Evolutionary conservation across 2,888 invertebrate species (phyloP), one percentile per base, ranked within the genome.

Genomic region (Tinea trinotella): DNA sequence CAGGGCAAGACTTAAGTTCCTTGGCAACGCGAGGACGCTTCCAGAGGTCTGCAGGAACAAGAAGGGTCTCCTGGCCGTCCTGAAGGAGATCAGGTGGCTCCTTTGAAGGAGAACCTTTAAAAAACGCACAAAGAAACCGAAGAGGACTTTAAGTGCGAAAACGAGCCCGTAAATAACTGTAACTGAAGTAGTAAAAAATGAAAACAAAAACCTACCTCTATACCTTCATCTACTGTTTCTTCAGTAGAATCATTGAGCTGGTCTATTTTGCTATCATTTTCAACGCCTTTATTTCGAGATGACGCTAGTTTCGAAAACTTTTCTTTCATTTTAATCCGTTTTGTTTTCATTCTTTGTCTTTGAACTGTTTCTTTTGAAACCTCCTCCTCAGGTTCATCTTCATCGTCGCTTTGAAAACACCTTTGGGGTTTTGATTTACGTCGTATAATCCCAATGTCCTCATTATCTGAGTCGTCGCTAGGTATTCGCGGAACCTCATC

Each of bases 291-390:
- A 2, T 46, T 58, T 58, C 70, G 62, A n/a, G 70, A 68, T 19
- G 58, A 62, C 6, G 72, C 56, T 1, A 82, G 59, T 24, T 60
- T 67, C 61, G 73, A 66, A 56, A 85, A 85, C 58, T 82, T 86
- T 17, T 79, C 63, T 57, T 63, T 69, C 1, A 86, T 46, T 57
- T 72, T 78, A 54, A 63, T 69, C 35, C 64, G 72, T 62, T 74
- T 83, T 36, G 73, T 70, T 57, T 69, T 71, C 55, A 75, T 71
- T 55, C 81, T 66, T 3, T 60, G 57, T 54, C 71, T 71, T 56
- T 73, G 70, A 64, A 54, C 62, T 57, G 60, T 68, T 68, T 58
- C 67, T 67, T 12, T 40, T 3, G n/a, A 10, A 12, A 19, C 5
- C 2, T 19, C 40, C 12, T 40, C 40, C 7, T 13, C n/a, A n/a